phyloP scores from a whole-genome alignment of 1,140 invertebrate genomes.

The Anastrepha obliqua region DNA sequence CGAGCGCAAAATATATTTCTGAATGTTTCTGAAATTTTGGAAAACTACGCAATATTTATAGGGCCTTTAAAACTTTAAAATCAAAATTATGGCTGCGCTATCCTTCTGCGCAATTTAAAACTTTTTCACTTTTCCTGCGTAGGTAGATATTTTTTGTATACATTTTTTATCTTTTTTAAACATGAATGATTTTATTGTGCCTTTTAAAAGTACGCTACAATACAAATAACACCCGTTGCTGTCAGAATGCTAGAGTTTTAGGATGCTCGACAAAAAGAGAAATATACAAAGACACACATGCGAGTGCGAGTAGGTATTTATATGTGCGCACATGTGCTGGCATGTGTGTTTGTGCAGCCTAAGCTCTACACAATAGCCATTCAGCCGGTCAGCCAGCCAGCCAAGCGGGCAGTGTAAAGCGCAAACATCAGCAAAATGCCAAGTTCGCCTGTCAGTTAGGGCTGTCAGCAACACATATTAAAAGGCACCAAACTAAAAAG shows the following conservation, averaged over 20 bases:
- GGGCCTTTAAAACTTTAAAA: slow-evolving; percentile 8
- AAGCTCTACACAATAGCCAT: slow-evolving; percentile 42
- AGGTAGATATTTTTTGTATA: slow-evolving; percentile 7
- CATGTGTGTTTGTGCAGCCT: not conserved
- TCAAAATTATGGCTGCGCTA: not conserved
- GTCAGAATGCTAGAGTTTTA: slow-evolving; percentile 20
- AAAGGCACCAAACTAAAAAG: not conserved
- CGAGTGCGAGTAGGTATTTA: not conserved
- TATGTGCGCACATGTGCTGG: not conserved
- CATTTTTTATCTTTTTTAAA: slow-evolving; percentile 53
- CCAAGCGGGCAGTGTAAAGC: slow-evolving; percentile 14
- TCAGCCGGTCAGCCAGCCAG: not conserved
- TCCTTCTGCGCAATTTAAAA: not conserved
- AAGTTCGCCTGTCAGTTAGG: slow-evolving; percentile 42
- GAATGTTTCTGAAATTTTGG: not conserved
- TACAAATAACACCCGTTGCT: slow-evolving; percentile 47
- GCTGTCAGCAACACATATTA: slow-evolving; percentile 48
- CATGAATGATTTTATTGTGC: slow-evolving; percentile 56
- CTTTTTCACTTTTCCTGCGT: slow-evolving; percentile 14
- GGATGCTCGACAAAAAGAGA: not conserved
- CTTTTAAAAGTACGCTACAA: slow-evolving; percentile 48
- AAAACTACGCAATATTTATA: not conserved
- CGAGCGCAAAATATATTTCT: too few relatives aligned
- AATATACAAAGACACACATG: not conserved
- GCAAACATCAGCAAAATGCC: slow-evolving; percentile 48